These are phyloP conservation scores for Galeopterus variegatus DNA, from an alignment of 2,113 vertebrate species.

Conservation along the genomic window DNA sequence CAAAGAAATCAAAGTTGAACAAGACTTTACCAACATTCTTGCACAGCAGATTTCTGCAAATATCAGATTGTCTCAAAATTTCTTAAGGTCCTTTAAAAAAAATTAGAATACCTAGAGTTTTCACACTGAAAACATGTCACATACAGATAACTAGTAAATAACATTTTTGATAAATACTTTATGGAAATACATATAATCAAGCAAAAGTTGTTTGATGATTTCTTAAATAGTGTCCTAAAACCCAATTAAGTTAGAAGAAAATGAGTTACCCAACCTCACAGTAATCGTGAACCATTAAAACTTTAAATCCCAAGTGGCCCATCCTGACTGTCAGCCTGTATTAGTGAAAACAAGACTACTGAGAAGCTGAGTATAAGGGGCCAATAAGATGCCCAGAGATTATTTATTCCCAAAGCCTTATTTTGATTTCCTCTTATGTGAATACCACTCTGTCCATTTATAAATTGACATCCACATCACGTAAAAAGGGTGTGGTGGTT, in stretches of 20 bases:
- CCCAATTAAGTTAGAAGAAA: conserved; percentile 63
- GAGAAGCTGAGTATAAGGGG: background rate
- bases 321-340: background rate
- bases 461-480: background rate
- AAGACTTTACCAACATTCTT: conserved; percentile 47
- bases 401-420: background rate
- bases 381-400: background rate
- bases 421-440: background rate
- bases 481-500: background rate
- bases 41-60: conserved; percentile 12
- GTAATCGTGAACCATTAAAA: background rate
- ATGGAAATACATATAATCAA: conserved; percentile 39
- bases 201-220: background rate
- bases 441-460: background rate
- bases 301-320: background rate
- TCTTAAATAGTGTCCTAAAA: conserved; percentile 26
- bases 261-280: conserved; percentile 6
- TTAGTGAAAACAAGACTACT: background rate
- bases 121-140: conserved; percentile 45
- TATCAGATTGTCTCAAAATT: conserved; percentile 19
- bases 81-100: background rate
- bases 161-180: conserved; percentile 42
- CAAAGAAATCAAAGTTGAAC: conserved; percentile 38
- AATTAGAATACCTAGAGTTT: conserved; percentile 47
- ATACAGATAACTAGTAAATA: conserved; percentile 18